These are phyloP conservation scores for Solen grandis DNA, from an alignment of 1,140 invertebrate genomes.

Conservation along the genomic window DNA sequence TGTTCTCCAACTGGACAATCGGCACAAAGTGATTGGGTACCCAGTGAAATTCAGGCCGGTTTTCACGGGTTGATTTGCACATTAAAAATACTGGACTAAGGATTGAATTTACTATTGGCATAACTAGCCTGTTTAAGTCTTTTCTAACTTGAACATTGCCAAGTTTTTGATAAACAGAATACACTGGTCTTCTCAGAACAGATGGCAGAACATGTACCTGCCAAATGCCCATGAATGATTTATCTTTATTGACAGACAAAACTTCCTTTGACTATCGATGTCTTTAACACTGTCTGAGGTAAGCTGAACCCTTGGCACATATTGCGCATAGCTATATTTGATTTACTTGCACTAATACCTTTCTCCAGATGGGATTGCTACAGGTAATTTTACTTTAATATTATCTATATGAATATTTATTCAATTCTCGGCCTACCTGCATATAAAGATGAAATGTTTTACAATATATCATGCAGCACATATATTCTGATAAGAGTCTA, in stretches of 20 bases:
- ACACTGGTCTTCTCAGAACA: constrained; percentile 7
- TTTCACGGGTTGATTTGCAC: constrained; percentile 11
- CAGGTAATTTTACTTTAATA: background rate
- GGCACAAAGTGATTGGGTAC: constrained; percentile 2
- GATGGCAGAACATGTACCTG: constrained; percentile 20
- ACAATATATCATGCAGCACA: background rate
- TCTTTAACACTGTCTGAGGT: background rate
- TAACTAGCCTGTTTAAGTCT: constrained; percentile 33
- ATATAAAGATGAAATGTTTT: background rate
- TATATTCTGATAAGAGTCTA: background rate
- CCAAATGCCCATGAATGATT: constrained; percentile 37
- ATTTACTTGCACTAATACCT: constrained; percentile 19
- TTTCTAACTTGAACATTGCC: constrained; percentile 15
- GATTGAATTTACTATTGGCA: too few species aligned
- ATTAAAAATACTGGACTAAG: background rate
- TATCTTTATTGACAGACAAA: constrained; percentile 11
- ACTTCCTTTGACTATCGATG: constrained; percentile 13
- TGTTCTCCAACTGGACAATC: constrained; percentile 2
- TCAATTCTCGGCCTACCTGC: too few species aligned
- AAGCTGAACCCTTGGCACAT: constrained; percentile 9
- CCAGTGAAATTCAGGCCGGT: background rate
- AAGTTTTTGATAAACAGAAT: constrained; percentile 4
- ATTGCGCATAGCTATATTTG: constrained; percentile 5
- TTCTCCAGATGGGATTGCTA: background rate
- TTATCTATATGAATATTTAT: too few species aligned